Conservation (phyloP, 2,888 invertebrate genomes). For the Matsumyia berberina region DNA sequence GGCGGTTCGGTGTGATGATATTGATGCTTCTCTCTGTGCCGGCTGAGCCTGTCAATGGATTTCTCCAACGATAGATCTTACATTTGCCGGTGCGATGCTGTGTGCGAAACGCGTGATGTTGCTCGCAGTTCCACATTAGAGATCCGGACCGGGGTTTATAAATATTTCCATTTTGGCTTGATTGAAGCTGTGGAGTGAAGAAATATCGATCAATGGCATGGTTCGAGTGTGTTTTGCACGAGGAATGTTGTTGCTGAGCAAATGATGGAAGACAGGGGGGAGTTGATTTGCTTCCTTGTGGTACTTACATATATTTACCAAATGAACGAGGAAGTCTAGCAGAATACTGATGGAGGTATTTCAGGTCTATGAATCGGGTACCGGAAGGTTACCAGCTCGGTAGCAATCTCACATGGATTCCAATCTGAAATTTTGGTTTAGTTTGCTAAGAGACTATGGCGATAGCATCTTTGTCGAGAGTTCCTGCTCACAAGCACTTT, state of each 20-base stretch:
- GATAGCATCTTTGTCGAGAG: too few relatives aligned
- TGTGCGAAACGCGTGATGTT: constrained; percentile 38
- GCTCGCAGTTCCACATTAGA: constrained; percentile 45
- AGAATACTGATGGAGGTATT: not conserved
- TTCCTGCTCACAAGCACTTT: too few relatives aligned
- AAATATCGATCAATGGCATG: constrained; percentile 56
- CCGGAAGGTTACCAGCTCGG: too few relatives aligned
- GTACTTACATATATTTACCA: not conserved
- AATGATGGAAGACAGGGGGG: not conserved
- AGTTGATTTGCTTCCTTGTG: constrained; percentile 25
- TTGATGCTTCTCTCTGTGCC: constrained; percentile 30
- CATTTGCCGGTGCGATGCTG: constrained; percentile 66
- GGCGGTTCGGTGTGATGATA: constrained; percentile 17
- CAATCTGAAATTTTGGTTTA: too few relatives aligned
- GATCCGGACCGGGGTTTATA: constrained; percentile 59
- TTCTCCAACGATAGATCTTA: constrained; percentile 64
- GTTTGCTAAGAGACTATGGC: too few relatives aligned
- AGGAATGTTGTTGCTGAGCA: constrained; percentile 25
- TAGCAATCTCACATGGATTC: too few relatives aligned
- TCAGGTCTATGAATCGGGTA: too few relatives aligned
- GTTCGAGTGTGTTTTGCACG: not conserved
- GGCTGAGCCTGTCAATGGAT: constrained; percentile 66
- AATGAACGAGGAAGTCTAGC: not conserved
- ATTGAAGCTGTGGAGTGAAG: constrained; percentile 60
- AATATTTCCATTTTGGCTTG: constrained; percentile 62